A percentile compares a stretch with the other conserved stretches of the same genome.
Evolutionary conservation across 2,797 vertebrate genomes (phyloP).

Genomic region (Sparus aurata): DNA sequence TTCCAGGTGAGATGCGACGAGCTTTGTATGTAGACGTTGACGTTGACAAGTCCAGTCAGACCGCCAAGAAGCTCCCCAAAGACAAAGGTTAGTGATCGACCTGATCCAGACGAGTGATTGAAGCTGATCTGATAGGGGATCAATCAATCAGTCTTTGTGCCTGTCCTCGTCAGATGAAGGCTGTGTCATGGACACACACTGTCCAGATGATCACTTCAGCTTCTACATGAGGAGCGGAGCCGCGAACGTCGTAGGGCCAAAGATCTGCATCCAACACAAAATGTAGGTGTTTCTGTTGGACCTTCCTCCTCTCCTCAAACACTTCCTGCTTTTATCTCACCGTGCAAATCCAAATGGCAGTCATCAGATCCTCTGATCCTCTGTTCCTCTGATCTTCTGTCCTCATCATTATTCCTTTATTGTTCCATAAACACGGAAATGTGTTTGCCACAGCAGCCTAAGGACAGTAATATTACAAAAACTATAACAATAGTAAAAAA

Average conservation of each 20-base stretch:
- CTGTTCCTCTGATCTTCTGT: too few relatives aligned
- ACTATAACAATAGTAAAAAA: too few relatives aligned
- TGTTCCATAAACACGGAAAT: too few relatives aligned
- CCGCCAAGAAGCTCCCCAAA: rapidly evolving
- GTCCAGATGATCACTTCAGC: constrained; percentile 88
- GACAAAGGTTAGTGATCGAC: constrained; percentile 19
- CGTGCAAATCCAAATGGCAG: not conserved
- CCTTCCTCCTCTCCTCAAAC: too few relatives aligned
- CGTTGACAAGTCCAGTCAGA: rapidly evolving
- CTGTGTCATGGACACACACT: constrained; percentile 79
- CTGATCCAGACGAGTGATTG: not conserved
- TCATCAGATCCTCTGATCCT: not conserved
- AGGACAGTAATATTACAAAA: too few relatives aligned
- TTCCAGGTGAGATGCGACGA: not conserved
- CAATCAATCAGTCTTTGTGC: not conserved
- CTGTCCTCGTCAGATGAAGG: constrained; percentile 7
- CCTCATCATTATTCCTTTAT: too few relatives aligned
- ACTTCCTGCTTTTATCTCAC: not conserved
- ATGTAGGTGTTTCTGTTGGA: constrained; percentile 80
- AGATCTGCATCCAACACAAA: constrained; percentile 90
- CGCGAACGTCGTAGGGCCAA: constrained; percentile 88
- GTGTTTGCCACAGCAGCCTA: too few relatives aligned
- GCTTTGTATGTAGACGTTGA: rapidly evolving
- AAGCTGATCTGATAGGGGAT: rapidly evolving
- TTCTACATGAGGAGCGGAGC: constrained; percentile 93